Base-by-base conservation (phyloP, 2,797 vertebrate species). In the Helarctos malayanus region DNA sequence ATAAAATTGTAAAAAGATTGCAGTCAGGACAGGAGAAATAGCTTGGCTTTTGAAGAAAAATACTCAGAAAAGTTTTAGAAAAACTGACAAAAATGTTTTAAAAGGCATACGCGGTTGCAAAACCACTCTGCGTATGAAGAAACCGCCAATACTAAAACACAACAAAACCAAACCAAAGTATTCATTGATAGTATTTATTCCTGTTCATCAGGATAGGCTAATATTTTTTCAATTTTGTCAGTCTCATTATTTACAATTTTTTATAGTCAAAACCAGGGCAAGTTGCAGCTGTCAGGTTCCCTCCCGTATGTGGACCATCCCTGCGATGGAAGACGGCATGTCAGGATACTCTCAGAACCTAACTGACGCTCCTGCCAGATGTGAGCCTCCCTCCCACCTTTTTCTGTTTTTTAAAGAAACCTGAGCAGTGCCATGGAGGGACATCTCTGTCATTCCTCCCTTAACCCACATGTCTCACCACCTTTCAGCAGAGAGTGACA, bases 1-100 rank as follows among this genome's bases (percentile, higher is more conserved):
- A 68, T 71, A 35, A 54, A 81, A 54, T 19, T 81, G 54, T 85
- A 41, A n/a, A 59, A 56, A 52, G 52, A 32, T 83, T 83, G 11
- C 4, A 54, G 5, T 59, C 65, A 85, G 47, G 13, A 54, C 38
- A 85, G 25, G 32, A 61, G 25, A 47, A 32, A 56, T 45, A 81
- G 32, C 56, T 89, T 89, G 23, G 25, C n/a, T 73, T 92, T 95
- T 79, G 56, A 94, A 88, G 79, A 82, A 94, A 90, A 92, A 52
- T 25, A 45, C 45, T 63, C 63, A 27, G 56, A 85, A 79, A 41
- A 11, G 73, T 85, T 86, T 86, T 61, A 52, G 56, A 38, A 93
- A 90, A 90, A 75, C 11, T 9, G 56, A 38, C 56, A 71, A 35
- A 91, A 32, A 41, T 47, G 3, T 92, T 91, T 93, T 27, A 18